Base-by-base conservation (phyloP, 2,113 vertebrate genomes). In the Periophthalmus modestus region DNA sequence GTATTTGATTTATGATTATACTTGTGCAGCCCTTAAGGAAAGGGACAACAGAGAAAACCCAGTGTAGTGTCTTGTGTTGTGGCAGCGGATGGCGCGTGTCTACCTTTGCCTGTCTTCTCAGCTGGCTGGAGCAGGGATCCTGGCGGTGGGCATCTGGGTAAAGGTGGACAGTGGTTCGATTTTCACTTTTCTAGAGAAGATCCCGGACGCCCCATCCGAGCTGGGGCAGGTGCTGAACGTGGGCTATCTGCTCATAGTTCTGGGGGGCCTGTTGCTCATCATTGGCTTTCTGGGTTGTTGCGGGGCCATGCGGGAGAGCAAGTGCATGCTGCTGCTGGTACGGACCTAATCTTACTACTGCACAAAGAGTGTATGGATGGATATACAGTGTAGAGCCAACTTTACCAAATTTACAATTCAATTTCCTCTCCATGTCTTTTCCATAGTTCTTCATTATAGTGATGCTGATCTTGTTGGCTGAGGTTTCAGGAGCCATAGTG, bases 221-320 rank as follows among this genome's bases (percentile, higher is more conserved):
- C 79, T 95, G 15, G 73, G 58, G 12, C 94, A 95, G 85, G 66
- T 95, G 43, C 82, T 93, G 21, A 92, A 95, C 0, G 93, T 95
- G 68, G 93, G 92, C 15, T 95, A 95, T 84, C 89, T 95, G 77
- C 85, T 95, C 85, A 95, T 95, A 0, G 92, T 91, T 0, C 16
- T 94, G 0, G 95, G 95, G 0, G 62, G 47, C 0, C 72, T 95
- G 12, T 89, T 95, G 66, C 61, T 94, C 12, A 0, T 95, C 70
- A 88, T 95, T 12, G 95, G 94, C n/a, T 95, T 96, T 54, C 90
- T 95, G 7, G 95, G 94, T 75, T 95, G 94, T 85, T 95, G 89
- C 4, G 95, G 94, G 2, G 94, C 94, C 7, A 0, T 92, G 33
- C 91, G 16, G 21, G 93, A 95, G 81, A 94, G 88, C 89, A 87